Conservation (phyloP, 2,113 vertebrate species). For the Petaurus breviceps region DNA sequence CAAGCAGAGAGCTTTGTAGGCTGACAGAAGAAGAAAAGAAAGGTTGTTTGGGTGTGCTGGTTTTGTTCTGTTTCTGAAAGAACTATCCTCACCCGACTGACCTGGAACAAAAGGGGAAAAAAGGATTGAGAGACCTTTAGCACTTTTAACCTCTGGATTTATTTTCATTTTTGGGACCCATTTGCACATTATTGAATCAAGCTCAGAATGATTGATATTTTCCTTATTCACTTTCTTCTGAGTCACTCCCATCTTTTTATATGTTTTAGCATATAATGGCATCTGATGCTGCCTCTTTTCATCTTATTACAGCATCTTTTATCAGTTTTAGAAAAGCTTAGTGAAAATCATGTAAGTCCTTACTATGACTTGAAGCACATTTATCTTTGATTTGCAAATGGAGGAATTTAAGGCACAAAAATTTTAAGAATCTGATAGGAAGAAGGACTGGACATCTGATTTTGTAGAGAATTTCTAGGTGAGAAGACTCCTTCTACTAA, state of each 20-base stretch:
- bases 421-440: neutral
- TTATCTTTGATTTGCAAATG: neutral
- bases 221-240: neutral
- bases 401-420: neutral
- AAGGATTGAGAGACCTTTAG: slow-evolving; percentile 22
- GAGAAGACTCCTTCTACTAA: neutral
- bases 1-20: slow-evolving; percentile 68
- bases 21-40: slow-evolving; percentile 51
- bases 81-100: neutral
- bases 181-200: neutral
- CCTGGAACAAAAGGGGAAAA: neutral
- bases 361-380: neutral
- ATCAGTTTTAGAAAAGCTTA: neutral
- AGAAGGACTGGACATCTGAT: neutral
- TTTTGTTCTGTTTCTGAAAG: slow-evolving; percentile 42
- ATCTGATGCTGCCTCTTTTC: neutral
- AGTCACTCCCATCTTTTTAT: neutral
- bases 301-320: neutral
- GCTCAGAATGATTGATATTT: neutral
- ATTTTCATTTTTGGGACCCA: neutral
- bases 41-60: neutral
- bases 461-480: neutral
- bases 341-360: neutral
- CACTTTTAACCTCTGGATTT: neutral
- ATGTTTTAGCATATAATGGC: neutral